These are phyloP conservation scores for Chrysomela aeneicollis DNA, from an alignment of 2,888 invertebrate genomes.

Conservation along the genomic window DNA sequence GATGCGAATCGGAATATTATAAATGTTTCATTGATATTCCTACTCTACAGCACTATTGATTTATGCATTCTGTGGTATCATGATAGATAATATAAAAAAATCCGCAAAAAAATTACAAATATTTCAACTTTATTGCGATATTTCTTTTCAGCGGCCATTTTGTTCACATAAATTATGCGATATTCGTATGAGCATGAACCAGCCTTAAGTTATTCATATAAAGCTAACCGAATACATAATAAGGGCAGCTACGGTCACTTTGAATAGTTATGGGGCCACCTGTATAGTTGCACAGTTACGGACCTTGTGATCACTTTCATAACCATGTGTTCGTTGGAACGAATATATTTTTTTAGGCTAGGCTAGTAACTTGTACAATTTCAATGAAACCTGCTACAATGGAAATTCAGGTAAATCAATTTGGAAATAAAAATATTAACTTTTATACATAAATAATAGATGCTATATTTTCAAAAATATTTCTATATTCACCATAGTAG, in stretches of 20 bases:
- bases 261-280: too few species aligned
- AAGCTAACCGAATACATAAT: background rate
- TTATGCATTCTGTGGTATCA: too few species aligned
- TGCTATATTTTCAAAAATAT: constrained; percentile 3
- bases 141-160: too few species aligned
- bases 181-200: too few species aligned
- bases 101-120: too few species aligned
- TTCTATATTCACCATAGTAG: background rate
- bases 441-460: background rate
- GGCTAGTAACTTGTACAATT: constrained; percentile 7
- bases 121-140: too few species aligned
- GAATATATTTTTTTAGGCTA: constrained; percentile 1
- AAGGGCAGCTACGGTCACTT: too few species aligned
- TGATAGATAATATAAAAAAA: too few species aligned
- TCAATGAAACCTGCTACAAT: background rate
- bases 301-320: background rate
- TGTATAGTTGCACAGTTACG: background rate
- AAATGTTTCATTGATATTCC: too few species aligned
- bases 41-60: too few species aligned
- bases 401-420: background rate
- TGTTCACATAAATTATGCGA: too few species aligned
- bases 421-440: background rate
- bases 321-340: background rate
- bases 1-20: too few species aligned
- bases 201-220: background rate